Evolutionary conservation across 2,797 vertebrate species (phyloP).

Genomic region (Myotis vivesi): DNA sequence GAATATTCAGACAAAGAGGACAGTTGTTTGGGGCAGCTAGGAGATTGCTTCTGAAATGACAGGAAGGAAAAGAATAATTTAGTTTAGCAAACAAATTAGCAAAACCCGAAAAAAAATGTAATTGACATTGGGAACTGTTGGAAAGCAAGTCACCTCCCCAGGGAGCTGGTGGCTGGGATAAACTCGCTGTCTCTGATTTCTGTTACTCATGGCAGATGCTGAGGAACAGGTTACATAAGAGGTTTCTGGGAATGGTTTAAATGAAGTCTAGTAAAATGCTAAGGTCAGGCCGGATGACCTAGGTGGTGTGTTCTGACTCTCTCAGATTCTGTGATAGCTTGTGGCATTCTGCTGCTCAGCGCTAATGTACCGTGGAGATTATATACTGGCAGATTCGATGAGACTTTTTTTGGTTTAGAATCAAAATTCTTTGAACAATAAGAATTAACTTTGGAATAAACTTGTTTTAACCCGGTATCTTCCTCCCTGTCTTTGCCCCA

Average conservation of each 20-base stretch:
- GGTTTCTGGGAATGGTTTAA: conserved; percentile 76
- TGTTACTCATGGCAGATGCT: conserved; percentile 65
- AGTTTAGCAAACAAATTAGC: conserved; percentile 39
- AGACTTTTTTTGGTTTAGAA: conserved; percentile 29
- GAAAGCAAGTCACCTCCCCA: conserved; percentile 42
- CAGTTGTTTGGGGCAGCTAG: not conserved
- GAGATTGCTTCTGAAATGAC: not conserved
- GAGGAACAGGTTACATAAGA: conserved; percentile 62
- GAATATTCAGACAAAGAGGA: not conserved
- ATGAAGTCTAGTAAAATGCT: conserved; percentile 61
- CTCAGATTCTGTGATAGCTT: conserved; percentile 48
- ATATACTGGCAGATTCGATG: conserved; percentile 61
- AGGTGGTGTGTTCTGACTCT: conserved; percentile 63
- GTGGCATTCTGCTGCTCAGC: conserved; percentile 48
- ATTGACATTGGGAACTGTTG: conserved; percentile 16
- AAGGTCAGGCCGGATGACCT: conserved; percentile 68
- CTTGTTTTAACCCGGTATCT: not conserved
- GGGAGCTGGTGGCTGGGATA: conserved; percentile 55
- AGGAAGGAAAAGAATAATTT: not conserved
- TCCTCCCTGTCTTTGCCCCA: not conserved
- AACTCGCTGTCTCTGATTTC: conserved; percentile 67
- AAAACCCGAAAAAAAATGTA: not conserved
- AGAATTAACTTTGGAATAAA: not conserved
- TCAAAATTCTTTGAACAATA: conserved; percentile 57
- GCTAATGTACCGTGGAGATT: conserved; percentile 50